These are phyloP conservation scores for Melipona beecheii DNA, from an alignment of 2,888 invertebrate species.

Conservation along the genomic window DNA sequence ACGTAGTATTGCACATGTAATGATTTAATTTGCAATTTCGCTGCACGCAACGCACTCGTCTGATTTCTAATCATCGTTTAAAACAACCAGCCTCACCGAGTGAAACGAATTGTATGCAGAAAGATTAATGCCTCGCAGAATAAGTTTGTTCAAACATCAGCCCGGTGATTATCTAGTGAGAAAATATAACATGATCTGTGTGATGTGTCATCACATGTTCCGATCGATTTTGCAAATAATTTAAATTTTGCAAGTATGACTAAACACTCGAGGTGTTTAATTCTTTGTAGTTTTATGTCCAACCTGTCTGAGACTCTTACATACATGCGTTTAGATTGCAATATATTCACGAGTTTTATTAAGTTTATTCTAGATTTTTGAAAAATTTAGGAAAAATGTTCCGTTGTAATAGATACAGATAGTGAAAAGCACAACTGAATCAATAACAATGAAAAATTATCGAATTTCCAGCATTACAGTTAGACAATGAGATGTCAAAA, in stretches of 20 bases:
- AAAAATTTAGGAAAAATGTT: too few species aligned
- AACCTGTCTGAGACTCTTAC: too few species aligned
- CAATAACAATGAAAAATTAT: too few species aligned
- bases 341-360: too few species aligned
- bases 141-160: not conserved
- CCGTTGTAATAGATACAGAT: too few species aligned
- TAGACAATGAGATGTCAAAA: too few species aligned
- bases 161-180: not conserved
- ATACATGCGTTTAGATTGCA: too few species aligned
- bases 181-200: not conserved
- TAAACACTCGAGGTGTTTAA: too few species aligned
- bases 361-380: too few species aligned
- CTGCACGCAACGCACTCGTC: conserved; percentile 11
- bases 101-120: not conserved
- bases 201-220: not conserved
- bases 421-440: too few species aligned
- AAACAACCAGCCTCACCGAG: not conserved
- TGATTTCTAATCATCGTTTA: not conserved
- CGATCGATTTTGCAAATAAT: not conserved
- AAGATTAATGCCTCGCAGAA: not conserved
- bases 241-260: not conserved
- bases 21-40: conserved; percentile 31
- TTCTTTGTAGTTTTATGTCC: too few species aligned
- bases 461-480: too few species aligned
- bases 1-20: conserved; percentile 21